A percentile compares a stretch with the other conserved stretches of the same genome.
phyloP scores from a whole-genome alignment of 1,140 invertebrate species.

The Drosophila novamexicana region DNA sequence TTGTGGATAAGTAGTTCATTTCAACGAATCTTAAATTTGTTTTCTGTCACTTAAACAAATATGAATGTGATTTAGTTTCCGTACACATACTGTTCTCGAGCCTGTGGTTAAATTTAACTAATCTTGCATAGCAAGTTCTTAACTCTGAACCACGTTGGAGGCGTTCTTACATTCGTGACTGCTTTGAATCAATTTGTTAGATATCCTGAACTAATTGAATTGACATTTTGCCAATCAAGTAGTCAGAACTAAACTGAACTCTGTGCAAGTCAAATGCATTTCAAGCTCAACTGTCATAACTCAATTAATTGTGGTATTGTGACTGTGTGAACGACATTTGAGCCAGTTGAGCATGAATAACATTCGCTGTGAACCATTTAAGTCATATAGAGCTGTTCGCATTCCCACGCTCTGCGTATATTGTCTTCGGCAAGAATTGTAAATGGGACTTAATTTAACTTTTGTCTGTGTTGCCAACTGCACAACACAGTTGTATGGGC shows the following conservation, averaged over 20 bases:
- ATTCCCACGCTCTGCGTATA: not conserved
- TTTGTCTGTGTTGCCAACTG: not conserved
- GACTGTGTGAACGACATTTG: not conserved
- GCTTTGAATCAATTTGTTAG: no score
- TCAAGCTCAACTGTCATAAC: not conserved
- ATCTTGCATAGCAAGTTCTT: no score
- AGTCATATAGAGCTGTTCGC: not conserved
- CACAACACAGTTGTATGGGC: not conserved
- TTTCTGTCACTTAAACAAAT: no score
- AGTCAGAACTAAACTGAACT: not conserved
- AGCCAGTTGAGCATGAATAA: not conserved
- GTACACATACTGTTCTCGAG: no score
- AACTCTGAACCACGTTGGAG: no score
- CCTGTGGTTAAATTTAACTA: no score
- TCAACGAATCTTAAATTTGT: no score
- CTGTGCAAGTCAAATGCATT: not conserved
- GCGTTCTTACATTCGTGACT: no score
- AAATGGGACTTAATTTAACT: conserved; percentile 4
- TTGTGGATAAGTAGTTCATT: no score
- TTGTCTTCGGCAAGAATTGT: not conserved
- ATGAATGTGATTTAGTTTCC: no score
- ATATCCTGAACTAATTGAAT: not conserved
- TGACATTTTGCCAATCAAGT: not conserved
- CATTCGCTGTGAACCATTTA: conserved; percentile 4
- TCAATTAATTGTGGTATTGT: not conserved